Percentiles rank a stretch among this genome's conserved stretches.
phyloP scores from a whole-genome alignment of 2,797 vertebrate genomes.

The Enteromius mattozi region DNA sequence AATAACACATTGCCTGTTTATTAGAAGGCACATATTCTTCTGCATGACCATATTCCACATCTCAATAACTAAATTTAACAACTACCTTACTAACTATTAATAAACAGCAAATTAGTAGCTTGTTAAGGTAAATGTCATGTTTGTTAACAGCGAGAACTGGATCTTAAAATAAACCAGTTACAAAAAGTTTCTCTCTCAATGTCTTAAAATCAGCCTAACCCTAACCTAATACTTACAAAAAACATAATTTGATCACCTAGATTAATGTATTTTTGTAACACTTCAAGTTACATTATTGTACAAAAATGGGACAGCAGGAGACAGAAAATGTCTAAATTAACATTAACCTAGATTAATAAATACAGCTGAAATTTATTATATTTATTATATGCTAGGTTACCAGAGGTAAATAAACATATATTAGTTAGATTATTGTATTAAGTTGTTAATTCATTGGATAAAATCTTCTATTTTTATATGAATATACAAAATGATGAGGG shows the following conservation, averaged over 20 bases:
- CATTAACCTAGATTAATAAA: background rate
- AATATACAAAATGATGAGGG: too few species aligned
- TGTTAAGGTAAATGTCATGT: background rate
- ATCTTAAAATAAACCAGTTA: background rate
- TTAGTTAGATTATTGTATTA: background rate
- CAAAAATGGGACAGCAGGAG: background rate
- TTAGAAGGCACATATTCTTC: background rate
- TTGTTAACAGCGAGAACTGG: background rate
- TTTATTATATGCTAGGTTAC: background rate
- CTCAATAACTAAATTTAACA: background rate
- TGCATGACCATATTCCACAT: background rate
- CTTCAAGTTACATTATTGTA: background rate
- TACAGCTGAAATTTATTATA: background rate
- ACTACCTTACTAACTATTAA: background rate
- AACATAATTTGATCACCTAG: background rate
- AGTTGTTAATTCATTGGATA: background rate
- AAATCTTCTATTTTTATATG: background rate
- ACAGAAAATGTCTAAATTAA: background rate
- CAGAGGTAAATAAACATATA: background rate
- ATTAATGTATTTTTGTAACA: background rate
- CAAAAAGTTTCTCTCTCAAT: background rate
- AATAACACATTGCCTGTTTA: background rate
- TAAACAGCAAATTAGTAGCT: background rate
- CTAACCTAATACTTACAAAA: background rate
- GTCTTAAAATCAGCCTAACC: background rate